Evolutionary conservation across 2,797 vertebrate genomes (phyloP).

Genomic region (Acridotheres tristis): DNA sequence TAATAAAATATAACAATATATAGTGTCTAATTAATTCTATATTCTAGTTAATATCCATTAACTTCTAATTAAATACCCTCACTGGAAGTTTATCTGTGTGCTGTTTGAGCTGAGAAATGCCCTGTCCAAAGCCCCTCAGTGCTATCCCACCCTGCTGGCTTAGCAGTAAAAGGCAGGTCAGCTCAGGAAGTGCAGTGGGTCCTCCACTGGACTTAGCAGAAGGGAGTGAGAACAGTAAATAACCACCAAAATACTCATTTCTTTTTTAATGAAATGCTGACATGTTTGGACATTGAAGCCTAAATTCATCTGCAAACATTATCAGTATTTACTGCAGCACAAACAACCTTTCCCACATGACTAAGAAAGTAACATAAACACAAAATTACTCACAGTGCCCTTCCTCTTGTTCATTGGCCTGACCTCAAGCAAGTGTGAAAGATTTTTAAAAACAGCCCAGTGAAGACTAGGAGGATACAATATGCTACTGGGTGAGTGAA

Average conservation of each 20-base stretch:
- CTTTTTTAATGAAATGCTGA: not conserved
- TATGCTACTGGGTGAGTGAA: not conserved
- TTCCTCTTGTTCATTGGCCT: not conserved
- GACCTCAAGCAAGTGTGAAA: not conserved
- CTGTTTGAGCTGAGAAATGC: not conserved
- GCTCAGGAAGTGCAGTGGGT: not conserved
- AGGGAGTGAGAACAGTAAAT: not conserved
- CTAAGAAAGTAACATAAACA: not conserved
- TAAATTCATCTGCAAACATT: not conserved
- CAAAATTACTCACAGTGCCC: not conserved
- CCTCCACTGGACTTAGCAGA: not conserved
- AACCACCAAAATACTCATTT: not conserved
- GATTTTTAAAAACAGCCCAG: not conserved
- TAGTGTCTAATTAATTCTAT: not conserved
- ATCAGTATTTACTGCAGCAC: not conserved
- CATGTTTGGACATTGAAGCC: not conserved
- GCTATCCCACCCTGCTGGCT: not conserved
- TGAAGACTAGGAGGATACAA: not conserved
- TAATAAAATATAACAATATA: too few relatives aligned
- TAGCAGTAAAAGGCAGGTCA: not conserved
- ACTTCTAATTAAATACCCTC: not conserved
- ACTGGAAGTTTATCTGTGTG: not conserved
- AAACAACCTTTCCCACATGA: not conserved
- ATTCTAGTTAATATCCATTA: not conserved
- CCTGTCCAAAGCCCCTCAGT: not conserved